Evolutionary conservation across 2,888 invertebrate species (phyloP).

Genomic region (Epirrhoe tristata): DNA sequence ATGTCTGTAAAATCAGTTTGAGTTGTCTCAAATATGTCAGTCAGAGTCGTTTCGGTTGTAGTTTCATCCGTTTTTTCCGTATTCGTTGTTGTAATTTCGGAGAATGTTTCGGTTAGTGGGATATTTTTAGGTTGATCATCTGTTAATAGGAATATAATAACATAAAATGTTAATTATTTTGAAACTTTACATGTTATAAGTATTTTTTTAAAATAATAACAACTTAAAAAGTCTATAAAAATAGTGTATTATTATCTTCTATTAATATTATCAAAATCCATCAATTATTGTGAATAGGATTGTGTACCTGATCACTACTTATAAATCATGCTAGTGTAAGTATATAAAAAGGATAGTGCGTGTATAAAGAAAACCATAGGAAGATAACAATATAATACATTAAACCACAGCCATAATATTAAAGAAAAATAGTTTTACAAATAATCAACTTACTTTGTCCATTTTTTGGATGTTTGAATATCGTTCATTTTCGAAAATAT

Average conservation of each 20-base stretch:
- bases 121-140: conserved; percentile 80
- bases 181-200: not conserved
- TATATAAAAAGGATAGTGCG: conserved; percentile 3
- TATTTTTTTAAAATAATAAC: not conserved
- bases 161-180: conserved; percentile 56
- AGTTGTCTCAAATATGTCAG: conserved; percentile 42
- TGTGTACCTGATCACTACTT: not conserved
- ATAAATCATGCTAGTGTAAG: conserved; percentile 13
- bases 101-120: conserved; percentile 80
- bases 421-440: conserved; percentile 33
- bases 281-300: not conserved
- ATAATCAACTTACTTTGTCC: conserved; percentile 15
- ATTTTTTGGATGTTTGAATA: conserved; percentile 25
- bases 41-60: conserved; percentile 52
- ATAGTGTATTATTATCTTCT: not conserved
- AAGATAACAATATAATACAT: not conserved
- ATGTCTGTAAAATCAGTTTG: conserved; percentile 28
- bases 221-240: not conserved
- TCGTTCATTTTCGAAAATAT: conserved; percentile 9
- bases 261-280: not conserved
- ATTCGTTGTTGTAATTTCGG: conserved; percentile 62
- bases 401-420: conserved; percentile 29
- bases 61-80: conserved; percentile 58
- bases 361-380: not conserved
- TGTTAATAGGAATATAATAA: conserved; percentile 82